These are phyloP conservation scores for Syrrhaptes paradoxus DNA, from an alignment of 2,113 vertebrate genomes.

Conservation along the genomic window DNA sequence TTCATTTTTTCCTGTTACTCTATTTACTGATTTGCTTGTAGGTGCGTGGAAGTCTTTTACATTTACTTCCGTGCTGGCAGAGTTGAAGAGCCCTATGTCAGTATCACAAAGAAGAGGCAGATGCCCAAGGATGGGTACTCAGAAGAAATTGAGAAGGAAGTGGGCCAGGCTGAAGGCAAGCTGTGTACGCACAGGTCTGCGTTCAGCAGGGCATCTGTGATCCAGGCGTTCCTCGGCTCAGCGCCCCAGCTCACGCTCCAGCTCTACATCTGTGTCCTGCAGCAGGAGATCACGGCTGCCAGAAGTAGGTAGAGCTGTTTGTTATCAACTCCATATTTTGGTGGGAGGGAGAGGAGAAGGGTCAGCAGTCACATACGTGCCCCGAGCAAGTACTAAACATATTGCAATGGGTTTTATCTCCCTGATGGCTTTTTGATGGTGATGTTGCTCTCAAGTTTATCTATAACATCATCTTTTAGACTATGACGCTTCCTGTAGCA, in stretches of 20 bases:
- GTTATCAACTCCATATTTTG: neutral
- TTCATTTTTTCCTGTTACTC: neutral
- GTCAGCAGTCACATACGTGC: neutral
- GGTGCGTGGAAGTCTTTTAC: slow-evolving; percentile 93
- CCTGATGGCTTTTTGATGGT: neutral
- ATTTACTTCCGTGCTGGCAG: slow-evolving; percentile 87
- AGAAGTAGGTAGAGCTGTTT: slow-evolving; percentile 82
- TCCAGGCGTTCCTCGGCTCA: slow-evolving; percentile 97
- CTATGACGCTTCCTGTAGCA: neutral
- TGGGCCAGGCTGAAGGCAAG: slow-evolving; percentile 95
- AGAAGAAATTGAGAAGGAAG: slow-evolving; percentile 92
- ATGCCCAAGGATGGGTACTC: slow-evolving; percentile 87
- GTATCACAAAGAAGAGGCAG: slow-evolving; percentile 95
- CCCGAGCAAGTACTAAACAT: neutral
- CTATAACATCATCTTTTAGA: neutral
- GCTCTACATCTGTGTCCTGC: slow-evolving; percentile 91
- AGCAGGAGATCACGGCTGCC: slow-evolving; percentile 81
- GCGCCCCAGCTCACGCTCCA: slow-evolving; percentile 96
- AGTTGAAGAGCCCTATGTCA: slow-evolving; percentile 95
- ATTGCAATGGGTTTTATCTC: neutral
- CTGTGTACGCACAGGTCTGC: slow-evolving; percentile 92
- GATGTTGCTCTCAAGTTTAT: neutral
- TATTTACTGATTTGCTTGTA: slow-evolving; percentile 69
- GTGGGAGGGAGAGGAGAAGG: neutral
- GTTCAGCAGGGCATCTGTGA: slow-evolving; percentile 92